Evolutionary conservation across 2,888 invertebrate genomes (phyloP), one percentile per base, ranked within the genome.

Genomic region (Liodrosophila aerea): DNA sequence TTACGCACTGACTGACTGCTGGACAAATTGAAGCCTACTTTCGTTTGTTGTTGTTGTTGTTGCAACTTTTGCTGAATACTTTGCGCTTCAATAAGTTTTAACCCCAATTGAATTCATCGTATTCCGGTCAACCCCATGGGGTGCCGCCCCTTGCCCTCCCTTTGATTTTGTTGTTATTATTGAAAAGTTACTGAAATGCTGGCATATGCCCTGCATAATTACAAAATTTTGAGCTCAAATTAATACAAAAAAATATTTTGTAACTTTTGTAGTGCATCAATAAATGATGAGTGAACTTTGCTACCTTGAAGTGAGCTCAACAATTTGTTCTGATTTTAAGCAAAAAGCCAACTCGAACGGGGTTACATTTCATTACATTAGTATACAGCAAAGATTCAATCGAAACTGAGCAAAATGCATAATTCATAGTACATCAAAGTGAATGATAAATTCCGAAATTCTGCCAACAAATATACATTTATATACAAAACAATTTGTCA

Each of bases 201-300:
- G 64, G 76, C 77, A 80, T 77, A 77, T 77, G 84, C 73, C 76
- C 13, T 37, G 81, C 69, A 70, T 83, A 78, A 83, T 83, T 80
- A 76, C 52, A 60, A 56, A 16, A 52, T 65, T 63, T 61, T 29
- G 39, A 62, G 44, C 43, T 31, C 16, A 49, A 56, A 36, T 56
- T 56, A 47, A 59, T 41, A 22, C 22, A 4, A 5, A 22, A 22
- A 22, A 40, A 64, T n/a, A 50, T 71, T 62, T 53, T 61, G 84
- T 65, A 80, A 80, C 81, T 78, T 83, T 47, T 51, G 40, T 63
- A 83, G 80, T 66, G 66, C 68, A 66, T 83, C 46, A 76, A 80
- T 83, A 73, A 77, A 69, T 83, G 69, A 77, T 80, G 62, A 83
- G 64, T 44, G 59, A 46, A 27, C 41, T 22, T 47, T 33, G 18